Evolutionary conservation across 2,113 vertebrate species (phyloP).

Genomic region (Calidris pugnax): DNA sequence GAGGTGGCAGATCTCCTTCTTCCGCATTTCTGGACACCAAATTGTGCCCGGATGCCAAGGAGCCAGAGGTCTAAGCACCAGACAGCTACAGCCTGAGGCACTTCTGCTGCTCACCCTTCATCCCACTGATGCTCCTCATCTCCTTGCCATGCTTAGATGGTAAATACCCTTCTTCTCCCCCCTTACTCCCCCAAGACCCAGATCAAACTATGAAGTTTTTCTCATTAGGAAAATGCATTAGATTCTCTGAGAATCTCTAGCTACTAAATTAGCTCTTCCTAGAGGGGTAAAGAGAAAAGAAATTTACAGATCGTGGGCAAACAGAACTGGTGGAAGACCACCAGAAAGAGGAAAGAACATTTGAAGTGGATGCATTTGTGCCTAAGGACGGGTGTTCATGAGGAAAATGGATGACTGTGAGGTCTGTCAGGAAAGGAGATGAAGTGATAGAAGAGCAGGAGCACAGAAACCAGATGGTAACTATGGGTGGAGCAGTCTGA

Average conservation of each 20-base stretch:
- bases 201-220: not conserved
- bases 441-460: not conserved
- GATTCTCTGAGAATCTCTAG: not conserved
- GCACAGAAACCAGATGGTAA: not conserved
- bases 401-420: rapidly evolving
- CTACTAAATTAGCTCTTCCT: not conserved
- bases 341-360: not conserved
- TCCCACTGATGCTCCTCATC: not conserved
- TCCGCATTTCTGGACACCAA: not conserved
- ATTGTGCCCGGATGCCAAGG: not conserved
- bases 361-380: not conserved
- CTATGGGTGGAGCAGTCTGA: not conserved
- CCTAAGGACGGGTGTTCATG: rapidly evolving
- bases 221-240: not conserved
- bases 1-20: not conserved
- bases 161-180: not conserved
- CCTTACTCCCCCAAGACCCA: not conserved
- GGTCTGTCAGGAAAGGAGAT: not conserved
- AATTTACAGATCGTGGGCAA: not conserved
- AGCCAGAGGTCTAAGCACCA: not conserved
- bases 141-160: not conserved
- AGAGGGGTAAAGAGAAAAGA: not conserved
- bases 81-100: not conserved
- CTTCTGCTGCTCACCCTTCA: not conserved
- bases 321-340: not conserved